phyloP scores from a whole-genome alignment of 2,888 invertebrate genomes.

The Ptilodon capucinus region DNA sequence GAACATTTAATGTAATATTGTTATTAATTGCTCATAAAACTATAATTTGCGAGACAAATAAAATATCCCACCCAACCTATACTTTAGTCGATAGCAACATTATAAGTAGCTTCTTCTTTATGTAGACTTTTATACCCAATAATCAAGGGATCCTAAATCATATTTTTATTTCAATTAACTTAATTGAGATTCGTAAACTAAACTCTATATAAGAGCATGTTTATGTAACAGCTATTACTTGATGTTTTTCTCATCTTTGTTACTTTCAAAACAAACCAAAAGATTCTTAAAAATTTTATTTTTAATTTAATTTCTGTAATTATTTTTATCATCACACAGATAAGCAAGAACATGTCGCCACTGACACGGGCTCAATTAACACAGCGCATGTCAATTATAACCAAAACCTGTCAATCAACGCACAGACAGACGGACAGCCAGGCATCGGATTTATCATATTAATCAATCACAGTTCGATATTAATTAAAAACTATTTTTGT shows the following conservation, averaged over 20 bases:
- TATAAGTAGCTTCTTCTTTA: no score
- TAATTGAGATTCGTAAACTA: no score
- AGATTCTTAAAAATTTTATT: no score
- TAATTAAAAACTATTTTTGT: conserved; percentile 44
- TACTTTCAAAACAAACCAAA: no score
- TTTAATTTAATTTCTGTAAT: neutral
- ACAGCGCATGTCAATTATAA: conserved; percentile 66
- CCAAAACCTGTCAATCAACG: conserved; percentile 70
- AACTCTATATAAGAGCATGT: no score
- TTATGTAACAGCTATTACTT: no score
- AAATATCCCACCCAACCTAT: no score
- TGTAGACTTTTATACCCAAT: no score
- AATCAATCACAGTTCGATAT: conserved; percentile 51
- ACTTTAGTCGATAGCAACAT: no score
- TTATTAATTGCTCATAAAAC: neutral
- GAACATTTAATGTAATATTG: neutral
- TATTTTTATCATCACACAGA: neutral
- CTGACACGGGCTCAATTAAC: conserved; percentile 55
- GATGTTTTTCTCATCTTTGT: no score
- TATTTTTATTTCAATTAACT: no score
- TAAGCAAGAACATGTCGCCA: conserved; percentile 1
- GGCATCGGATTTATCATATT: conserved; percentile 47
- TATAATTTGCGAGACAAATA: neutral
- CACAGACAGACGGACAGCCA: conserved; percentile 45
- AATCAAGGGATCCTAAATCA: no score